Base-by-base conservation (phyloP, 30 jellyfish, hydroid and myxozoan genomes). In the Turritopsis rubra region DNA sequence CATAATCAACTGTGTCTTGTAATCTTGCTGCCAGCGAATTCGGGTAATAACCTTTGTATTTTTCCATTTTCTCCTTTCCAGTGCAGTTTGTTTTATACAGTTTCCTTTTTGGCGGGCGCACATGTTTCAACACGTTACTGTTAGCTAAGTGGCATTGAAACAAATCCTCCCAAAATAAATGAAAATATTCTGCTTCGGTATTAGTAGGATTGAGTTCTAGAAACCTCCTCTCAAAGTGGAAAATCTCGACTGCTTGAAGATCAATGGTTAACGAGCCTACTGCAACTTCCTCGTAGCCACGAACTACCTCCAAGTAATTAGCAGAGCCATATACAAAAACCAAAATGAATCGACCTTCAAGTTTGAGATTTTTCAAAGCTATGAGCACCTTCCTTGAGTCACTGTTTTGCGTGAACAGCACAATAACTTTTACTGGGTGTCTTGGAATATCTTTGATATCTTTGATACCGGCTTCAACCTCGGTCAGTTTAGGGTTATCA, bases 131-230 rank as follows among this genome's bases (percentile, higher is more conserved):
- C 17, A 68, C 30, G 0, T 23, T 73, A 9, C 60, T 79, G 28
- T 52, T 7, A 18, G 1, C 84, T 4, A 84, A 66, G n/a, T 66
- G 66, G 73, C 97, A 91, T 18, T 83, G 25, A 72, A 91, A 91
- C 1, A 84, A 75, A 21, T 86, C 86, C 23, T 90, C 92, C 97
- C 97, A 91, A 28, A 84, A 85, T 71, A 71, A 81, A 29, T 79
- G 68, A 66, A 91, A 91, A 90, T 93, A 87, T 24, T 90, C 73
- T 29, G 79, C 66, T 53, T 76, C 70, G 29, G 77, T 73, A 0
- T 80, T 20, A 52, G 26, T 73, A 72, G 93, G 80, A 13, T 78
- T 91, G 84, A 85, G 71, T 29, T 72, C 71, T 27, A 17, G 66
- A 71, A 86, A 79, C 72, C 73, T 71, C 18, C 73, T 66, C 88